These are phyloP conservation scores for Latrodectus hesperus DNA, from an alignment of 2,888 invertebrate species.

Conservation along the genomic window DNA sequence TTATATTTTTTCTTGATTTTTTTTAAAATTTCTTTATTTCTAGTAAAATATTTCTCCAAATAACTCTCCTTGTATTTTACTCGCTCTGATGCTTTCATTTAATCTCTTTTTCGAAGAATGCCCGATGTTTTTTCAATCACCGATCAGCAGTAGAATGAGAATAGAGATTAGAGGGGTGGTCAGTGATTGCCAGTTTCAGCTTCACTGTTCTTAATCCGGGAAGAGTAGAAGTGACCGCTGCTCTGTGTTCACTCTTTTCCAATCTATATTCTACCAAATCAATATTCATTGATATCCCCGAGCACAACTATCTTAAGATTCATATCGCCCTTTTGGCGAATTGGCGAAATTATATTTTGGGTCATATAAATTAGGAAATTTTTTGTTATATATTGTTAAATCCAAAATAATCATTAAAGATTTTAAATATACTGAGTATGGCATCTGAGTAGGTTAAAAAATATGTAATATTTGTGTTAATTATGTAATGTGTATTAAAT, in stretches of 20 bases:
- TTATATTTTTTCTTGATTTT: too few relatives aligned
- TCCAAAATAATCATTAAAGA: too few relatives aligned
- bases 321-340: constrained; percentile 13
- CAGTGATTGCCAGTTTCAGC: constrained; percentile 17
- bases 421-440: too few relatives aligned
- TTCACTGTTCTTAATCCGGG: neutral
- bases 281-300: constrained; percentile 7
- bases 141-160: neutral
- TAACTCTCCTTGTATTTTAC: too few relatives aligned
- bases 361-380: neutral
- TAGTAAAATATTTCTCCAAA: too few relatives aligned
- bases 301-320: neutral
- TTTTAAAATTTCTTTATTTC: too few relatives aligned
- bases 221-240: constrained; percentile 15
- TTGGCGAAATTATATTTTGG: neutral
- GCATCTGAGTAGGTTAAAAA: too few relatives aligned
- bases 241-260: neutral
- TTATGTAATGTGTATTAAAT: too few relatives aligned
- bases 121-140: too few relatives aligned
- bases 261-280: constrained; percentile 4
- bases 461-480: too few relatives aligned
- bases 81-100: too few relatives aligned
- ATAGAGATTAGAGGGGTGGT: constrained; percentile 20
- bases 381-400: neutral
- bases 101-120: too few relatives aligned